phyloP scores from a whole-genome alignment of 2,113 vertebrate genomes.

The Myiagra hebetior region DNA sequence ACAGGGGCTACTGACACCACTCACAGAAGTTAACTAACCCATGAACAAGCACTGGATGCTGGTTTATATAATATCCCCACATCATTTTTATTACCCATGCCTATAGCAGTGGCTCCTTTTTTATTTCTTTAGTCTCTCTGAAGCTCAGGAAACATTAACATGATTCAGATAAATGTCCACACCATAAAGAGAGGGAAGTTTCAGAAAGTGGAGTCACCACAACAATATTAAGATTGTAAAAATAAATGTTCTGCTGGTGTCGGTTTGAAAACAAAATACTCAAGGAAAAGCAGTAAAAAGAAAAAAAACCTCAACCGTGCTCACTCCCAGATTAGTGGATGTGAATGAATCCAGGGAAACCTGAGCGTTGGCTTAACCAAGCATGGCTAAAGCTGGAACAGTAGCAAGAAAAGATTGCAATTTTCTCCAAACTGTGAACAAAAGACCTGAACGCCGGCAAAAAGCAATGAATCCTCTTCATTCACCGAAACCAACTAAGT shows the following conservation, averaged over 20 bases:
- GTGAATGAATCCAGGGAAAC: neutral
- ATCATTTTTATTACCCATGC: neutral
- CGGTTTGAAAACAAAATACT: neutral
- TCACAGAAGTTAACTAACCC: neutral
- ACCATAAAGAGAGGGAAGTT: neutral
- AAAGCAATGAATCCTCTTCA: constrained; percentile 54
- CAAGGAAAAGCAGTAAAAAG: neutral
- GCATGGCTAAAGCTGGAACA: constrained; percentile 67
- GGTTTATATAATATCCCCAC: neutral
- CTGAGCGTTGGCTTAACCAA: constrained; percentile 10
- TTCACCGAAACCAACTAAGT: constrained; percentile 55
- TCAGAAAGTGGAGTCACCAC: neutral
- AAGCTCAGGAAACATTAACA: neutral
- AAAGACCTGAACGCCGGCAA: neutral
- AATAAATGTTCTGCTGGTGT: neutral
- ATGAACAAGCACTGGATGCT: neutral
- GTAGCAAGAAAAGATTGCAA: constrained; percentile 49
- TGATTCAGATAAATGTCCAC: neutral
- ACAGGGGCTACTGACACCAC: neutral
- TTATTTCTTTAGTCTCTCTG: neutral
- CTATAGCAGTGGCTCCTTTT: neutral
- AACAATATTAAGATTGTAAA: neutral
- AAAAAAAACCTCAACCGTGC: neutral
- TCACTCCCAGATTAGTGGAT: neutral
- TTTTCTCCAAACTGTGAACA: constrained; percentile 38